phyloP scores from a whole-genome alignment of 1,140 invertebrate genomes.

The Zaprionus taronus region DNA sequence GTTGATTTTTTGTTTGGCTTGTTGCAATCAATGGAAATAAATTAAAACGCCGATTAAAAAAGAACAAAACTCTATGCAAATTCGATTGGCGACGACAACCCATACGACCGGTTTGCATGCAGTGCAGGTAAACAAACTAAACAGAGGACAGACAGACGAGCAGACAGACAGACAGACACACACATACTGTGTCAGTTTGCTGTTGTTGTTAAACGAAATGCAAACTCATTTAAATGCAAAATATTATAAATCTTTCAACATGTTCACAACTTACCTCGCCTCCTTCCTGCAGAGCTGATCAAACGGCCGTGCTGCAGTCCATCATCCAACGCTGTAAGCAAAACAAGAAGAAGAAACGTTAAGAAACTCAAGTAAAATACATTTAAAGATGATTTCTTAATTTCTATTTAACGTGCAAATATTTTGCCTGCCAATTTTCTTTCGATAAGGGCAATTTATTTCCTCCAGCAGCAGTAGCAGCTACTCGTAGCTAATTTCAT shows the following conservation, averaged over 20 bases:
- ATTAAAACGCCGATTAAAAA: constrained; percentile 71
- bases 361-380: not conserved
- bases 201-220: constrained; percentile 35
- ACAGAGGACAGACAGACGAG: not conserved
- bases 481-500: constrained; percentile 60
- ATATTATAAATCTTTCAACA: constrained; percentile 15
- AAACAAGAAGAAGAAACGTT: constrained; percentile 2
- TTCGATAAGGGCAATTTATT: constrained; percentile 70
- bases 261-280: constrained; percentile 36
- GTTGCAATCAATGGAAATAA: constrained; percentile 79
- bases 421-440: constrained; percentile 68
- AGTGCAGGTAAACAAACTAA: constrained; percentile 44
- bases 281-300: constrained; percentile 30
- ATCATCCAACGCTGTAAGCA: constrained; percentile 26
- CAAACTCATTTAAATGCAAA: constrained; percentile 40
- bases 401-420: constrained; percentile 77
- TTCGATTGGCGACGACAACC: constrained; percentile 32
- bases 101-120: constrained; percentile 41
- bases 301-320: constrained; percentile 32
- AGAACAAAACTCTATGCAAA: constrained; percentile 80
- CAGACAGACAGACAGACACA: constrained; percentile 8
- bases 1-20: constrained; percentile 45
- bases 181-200: not conserved
- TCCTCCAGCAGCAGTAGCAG: constrained; percentile 22
- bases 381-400: constrained; percentile 41